Conservation (phyloP, 1,140 invertebrate species). For the Coelopa frigida region DNA sequence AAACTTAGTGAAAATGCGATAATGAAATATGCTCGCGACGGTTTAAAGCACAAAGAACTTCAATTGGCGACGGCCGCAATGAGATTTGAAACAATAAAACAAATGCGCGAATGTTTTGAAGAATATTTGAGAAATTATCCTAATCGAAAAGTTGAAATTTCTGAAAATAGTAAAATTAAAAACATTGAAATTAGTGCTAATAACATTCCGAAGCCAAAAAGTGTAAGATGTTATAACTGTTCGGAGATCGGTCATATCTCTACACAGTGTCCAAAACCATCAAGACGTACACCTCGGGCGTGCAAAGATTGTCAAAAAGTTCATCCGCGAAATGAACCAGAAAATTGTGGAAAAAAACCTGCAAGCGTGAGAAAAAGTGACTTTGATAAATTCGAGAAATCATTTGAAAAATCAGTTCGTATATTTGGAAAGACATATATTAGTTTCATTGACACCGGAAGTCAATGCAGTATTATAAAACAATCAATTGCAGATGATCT, state of each 20-base stretch:
- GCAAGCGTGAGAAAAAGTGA: too few relatives aligned
- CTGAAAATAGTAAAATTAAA: too few relatives aligned
- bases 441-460: slow-evolving; percentile 10
- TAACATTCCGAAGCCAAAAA: too few relatives aligned
- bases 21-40: slow-evolving; percentile 11
- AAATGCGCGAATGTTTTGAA: background rate
- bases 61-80: slow-evolving; percentile 3
- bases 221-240: slow-evolving; percentile 3
- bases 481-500: too few relatives aligned
- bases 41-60: slow-evolving; percentile 8
- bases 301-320: too few relatives aligned
- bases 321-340: background rate
- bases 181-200: too few relatives aligned
- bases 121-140: slow-evolving; percentile 5
- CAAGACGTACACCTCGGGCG: too few relatives aligned
- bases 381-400: too few relatives aligned
- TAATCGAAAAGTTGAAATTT: too few relatives aligned
- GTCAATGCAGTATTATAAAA: background rate
- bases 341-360: background rate
- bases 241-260: slow-evolving; percentile 5
- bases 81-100: slow-evolving; percentile 4
- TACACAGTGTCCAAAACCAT: too few relatives aligned
- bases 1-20: slow-evolving; percentile 7
- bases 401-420: background rate
- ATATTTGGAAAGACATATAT: background rate